Conservation (phyloP, 2,113 vertebrate genomes). For the Hydropotes inermis region DNA sequence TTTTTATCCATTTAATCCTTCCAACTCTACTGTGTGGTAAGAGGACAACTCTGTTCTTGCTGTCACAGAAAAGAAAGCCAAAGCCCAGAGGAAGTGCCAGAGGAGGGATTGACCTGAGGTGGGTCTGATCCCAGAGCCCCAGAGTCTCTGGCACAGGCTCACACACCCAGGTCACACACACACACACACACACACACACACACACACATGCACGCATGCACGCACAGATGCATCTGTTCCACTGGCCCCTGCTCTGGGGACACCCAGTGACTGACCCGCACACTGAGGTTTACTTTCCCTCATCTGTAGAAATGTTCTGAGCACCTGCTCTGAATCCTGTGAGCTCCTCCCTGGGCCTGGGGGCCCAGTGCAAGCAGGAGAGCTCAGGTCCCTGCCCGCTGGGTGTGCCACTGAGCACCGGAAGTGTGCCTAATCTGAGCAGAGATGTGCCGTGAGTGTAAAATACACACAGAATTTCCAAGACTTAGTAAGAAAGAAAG, state of each 20-base stretch:
- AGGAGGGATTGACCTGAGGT: not conserved
- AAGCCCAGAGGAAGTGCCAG: not conserved
- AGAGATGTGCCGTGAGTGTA: not conserved
- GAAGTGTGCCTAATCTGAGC: not conserved
- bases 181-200: no score
- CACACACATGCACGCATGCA: no score
- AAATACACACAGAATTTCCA: not conserved
- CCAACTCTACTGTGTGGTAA: rapidly evolving
- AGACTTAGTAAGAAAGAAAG: not conserved
- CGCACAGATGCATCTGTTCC: rapidly evolving
- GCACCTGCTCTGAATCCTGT: not conserved
- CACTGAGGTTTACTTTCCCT: not conserved
- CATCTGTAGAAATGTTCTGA: not conserved
- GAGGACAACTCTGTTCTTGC: not conserved
- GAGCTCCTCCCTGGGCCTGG: rapidly evolving
- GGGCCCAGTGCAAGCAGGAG: not conserved
- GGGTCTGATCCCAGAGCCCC: not conserved
- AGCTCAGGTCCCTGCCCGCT: not conserved
- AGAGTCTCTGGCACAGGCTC: rapidly evolving
- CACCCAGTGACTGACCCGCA: rapidly evolving
- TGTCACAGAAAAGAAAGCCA: not conserved
- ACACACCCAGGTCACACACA: not conserved
- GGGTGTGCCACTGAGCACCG: no score
- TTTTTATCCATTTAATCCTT: not conserved
- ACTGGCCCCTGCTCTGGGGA: not conserved